phyloP scores from a whole-genome alignment of 2,797 vertebrate species.

The Pachyuromys duprasi region DNA sequence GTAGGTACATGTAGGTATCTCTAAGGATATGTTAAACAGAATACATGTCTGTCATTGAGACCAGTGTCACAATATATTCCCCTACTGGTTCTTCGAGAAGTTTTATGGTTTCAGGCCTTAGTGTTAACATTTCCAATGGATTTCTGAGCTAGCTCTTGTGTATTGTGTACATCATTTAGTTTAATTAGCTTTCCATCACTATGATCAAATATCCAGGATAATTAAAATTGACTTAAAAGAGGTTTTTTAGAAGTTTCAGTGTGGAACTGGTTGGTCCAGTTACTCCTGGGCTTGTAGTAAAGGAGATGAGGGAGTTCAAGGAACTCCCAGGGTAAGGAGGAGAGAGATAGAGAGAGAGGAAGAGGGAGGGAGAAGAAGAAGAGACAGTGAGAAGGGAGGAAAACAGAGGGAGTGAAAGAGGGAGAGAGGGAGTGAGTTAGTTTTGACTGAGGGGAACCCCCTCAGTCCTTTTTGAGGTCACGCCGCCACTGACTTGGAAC shows the following conservation, averaged over 20 bases:
- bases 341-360: no score
- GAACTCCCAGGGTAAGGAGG: background rate
- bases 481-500: background rate
- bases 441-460: no score
- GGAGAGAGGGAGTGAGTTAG: background rate
- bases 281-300: background rate
- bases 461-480: background rate
- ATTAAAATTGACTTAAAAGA: background rate
- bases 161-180: background rate
- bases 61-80: no score
- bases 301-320: no score
- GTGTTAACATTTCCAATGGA: background rate
- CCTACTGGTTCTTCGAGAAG: background rate
- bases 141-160: background rate
- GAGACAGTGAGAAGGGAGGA: no score
- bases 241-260: background rate
- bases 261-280: background rate
- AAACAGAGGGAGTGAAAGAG: no score
- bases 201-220: background rate
- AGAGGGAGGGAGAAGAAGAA: background rate
- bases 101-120: background rate
- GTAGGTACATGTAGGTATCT: no score
- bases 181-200: background rate
- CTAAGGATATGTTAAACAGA: slow-evolving; percentile 10
- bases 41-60: background rate